Conservation (phyloP, 2,113 vertebrate genomes). For the Chascanopsetta lugubris region DNA sequence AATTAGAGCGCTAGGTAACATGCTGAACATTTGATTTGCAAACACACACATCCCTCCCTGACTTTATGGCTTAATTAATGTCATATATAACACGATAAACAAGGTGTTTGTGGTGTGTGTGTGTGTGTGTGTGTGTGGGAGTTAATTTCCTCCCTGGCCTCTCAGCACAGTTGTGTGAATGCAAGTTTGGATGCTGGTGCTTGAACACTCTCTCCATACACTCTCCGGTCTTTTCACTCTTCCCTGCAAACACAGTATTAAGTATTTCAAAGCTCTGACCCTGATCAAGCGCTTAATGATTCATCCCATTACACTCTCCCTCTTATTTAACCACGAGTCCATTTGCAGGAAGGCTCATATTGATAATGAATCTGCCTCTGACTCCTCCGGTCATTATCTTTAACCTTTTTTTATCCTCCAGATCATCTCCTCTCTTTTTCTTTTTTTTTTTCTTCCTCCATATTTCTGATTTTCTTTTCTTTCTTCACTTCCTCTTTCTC, state of each 20-base stretch:
- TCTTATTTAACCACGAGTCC: not conserved
- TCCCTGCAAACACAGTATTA: not conserved
- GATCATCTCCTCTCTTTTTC: not conserved
- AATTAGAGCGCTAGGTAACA: conserved; percentile 39
- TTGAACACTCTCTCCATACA: not conserved
- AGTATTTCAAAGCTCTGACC: conserved; percentile 18
- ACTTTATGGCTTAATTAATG: conserved; percentile 52
- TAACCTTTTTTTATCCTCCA: not conserved
- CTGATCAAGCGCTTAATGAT: conserved; percentile 20
- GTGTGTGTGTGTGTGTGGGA: conserved; percentile 8
- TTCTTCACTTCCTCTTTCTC: not conserved
- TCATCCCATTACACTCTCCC: not conserved
- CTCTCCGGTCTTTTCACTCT: not conserved
- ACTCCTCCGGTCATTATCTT: not conserved
- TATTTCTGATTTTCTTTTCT: not conserved
- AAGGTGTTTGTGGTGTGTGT: conserved; percentile 3
- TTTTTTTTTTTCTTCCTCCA: not conserved
- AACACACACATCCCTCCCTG: conserved; percentile 31
- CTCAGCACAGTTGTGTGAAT: not conserved
- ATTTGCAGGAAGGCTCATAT: not conserved
- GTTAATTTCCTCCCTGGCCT: conserved; percentile 4
- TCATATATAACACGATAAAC: conserved; percentile 35
- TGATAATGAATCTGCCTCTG: not conserved
- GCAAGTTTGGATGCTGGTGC: not conserved
- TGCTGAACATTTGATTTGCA: conserved; percentile 56